Evolutionary conservation across 2,888 invertebrate genomes (phyloP).

Genomic region (Leptopilina drosophilae): DNA sequence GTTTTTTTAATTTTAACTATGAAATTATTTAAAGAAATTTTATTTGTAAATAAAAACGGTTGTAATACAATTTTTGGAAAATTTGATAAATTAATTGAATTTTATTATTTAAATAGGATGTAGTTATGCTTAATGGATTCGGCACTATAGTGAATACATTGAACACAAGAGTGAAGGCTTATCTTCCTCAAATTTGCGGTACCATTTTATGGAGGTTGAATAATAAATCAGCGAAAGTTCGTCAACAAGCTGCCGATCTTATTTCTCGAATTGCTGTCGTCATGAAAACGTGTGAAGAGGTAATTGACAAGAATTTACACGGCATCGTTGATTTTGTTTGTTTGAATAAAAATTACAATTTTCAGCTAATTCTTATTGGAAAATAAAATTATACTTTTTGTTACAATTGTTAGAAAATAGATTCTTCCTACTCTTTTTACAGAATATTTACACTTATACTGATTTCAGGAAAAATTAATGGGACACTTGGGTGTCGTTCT

Average conservation of each 20-base stretch:
- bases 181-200: slow-evolving; percentile 99
- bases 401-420: no score
- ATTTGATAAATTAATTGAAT: no score
- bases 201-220: slow-evolving; percentile 99
- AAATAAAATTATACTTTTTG: no score
- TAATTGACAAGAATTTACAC: slow-evolving; percentile 64
- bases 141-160: slow-evolving; percentile 99
- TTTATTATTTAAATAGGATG: slow-evolving; percentile 82
- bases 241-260: slow-evolving; percentile 99
- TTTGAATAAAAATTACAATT: no score
- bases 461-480: slow-evolving; percentile 94
- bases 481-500: slow-evolving; percentile 99
- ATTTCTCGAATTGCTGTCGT: slow-evolving; percentile 99
- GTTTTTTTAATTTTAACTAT: no score
- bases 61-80: no score
- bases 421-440: no score
- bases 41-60: no score
- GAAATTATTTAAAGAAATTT: no score
- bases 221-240: slow-evolving; percentile 99
- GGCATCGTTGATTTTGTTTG: no score
- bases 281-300: slow-evolving; percentile 99
- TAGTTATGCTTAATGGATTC: slow-evolving; percentile 99
- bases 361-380: no score
- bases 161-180: slow-evolving; percentile 98
- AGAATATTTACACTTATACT: no score